These are phyloP conservation scores for Podiceps cristatus DNA, from an alignment of 2,113 vertebrate species.

Conservation along the genomic window DNA sequence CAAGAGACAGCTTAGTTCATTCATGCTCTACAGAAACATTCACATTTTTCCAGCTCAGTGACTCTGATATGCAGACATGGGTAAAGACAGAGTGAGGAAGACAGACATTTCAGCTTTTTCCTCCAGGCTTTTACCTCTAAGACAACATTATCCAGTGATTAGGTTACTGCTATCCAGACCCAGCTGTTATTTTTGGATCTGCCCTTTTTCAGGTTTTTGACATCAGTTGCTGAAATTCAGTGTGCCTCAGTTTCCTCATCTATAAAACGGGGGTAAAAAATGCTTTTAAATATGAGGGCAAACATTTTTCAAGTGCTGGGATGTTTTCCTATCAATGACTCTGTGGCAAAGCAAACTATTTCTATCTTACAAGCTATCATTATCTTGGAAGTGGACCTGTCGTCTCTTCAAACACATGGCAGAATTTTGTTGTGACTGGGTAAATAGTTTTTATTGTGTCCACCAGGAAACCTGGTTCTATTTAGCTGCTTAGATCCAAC, in stretches of 20 bases:
- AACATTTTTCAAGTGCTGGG: not conserved
- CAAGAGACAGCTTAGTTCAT: constrained; percentile 12
- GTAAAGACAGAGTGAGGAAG: not conserved
- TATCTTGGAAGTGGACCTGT: not conserved
- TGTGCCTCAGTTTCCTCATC: not conserved
- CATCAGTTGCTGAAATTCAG: not conserved
- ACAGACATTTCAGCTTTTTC: constrained; percentile 12
- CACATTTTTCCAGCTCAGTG: constrained; percentile 40
- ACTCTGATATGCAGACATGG: not conserved
- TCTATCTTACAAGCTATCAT: not conserved
- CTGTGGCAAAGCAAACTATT: not conserved
- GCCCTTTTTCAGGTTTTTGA: not conserved
- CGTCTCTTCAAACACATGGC: not conserved
- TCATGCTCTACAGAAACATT: not conserved
- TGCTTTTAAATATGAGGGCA: not conserved
- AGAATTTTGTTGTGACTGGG: not conserved
- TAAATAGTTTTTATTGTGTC: not conserved
- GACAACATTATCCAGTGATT: not conserved
- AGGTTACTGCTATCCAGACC: not conserved
- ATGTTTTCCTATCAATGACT: not conserved
- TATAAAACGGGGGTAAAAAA: not conserved
- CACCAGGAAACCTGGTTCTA: not conserved
- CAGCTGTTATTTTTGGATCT: constrained; percentile 2
- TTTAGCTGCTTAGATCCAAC: not conserved
- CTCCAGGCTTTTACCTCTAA: constrained; percentile 17